Base-by-base conservation (phyloP, 2,797 vertebrate genomes). In the Chaetophractus vellerosus region DNA sequence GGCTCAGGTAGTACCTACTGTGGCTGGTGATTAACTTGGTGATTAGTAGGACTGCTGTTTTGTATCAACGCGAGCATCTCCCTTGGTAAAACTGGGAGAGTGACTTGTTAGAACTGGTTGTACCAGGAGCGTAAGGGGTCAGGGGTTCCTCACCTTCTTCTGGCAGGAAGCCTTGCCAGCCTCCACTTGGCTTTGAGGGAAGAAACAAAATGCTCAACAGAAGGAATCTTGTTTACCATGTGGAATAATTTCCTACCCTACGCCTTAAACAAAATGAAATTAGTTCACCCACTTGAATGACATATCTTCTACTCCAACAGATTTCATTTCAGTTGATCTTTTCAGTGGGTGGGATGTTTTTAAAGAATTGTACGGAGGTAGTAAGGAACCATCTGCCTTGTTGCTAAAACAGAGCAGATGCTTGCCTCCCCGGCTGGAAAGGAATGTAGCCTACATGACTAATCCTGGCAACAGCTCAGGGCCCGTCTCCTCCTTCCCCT, bases 311-410 rank as follows among this genome's bases (percentile, higher is more conserved):
- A 18, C 57, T 88, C 81, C 21, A 41, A 23, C 81, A 86, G 23
- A 88, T 88, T 86, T 69, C 41, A 0, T 74, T 88, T 90, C 68
- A 50, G 76, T 88, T 41, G 89, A 41, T 72, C 76, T 96, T 88
- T 31, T 84, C 50, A 88, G 90, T 86, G 90, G 95, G 96, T 64
- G 61, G 84, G 84, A 24, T 96, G 41, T 98, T 97, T 52, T 93
- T 50, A 45, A 36, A 19, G 80, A 91, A 71, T 55, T 76, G 19
- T 72, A 5, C 0, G 3, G 79, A 75, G 83, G 89, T 45, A 80
- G 72, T 28, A 14, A 21, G 71, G 21, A 41, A 26, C 69, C 45
- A 93, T 61, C 26, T 78, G 52, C 72, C 23, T 4, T 2, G 1
- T 66, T 94, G 71, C 86, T 92, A 21, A 72, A 94, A 61, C 91